Percentiles rank a stretch among this genome's conserved stretches.
Conservation (phyloP, 2,113 vertebrate species). For the Furnarius figulus region DNA sequence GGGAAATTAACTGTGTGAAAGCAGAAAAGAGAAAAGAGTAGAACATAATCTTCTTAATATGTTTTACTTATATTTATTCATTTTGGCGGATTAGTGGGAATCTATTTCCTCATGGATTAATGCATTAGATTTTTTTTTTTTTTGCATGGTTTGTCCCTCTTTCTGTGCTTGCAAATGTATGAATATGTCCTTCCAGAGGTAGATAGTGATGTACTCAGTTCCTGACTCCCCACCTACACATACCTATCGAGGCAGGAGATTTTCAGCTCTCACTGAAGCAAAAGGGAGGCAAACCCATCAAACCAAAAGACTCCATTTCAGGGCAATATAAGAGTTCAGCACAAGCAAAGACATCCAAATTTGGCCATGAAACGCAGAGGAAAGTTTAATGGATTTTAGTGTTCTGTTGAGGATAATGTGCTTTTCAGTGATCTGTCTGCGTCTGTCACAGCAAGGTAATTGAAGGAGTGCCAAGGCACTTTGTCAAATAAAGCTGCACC, state of each 20-base stretch:
- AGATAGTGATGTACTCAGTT: background rate
- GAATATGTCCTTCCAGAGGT: background rate
- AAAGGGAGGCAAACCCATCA: background rate
- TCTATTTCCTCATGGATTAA: background rate
- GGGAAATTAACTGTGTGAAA: slow-evolving; percentile 15
- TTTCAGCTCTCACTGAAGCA: background rate
- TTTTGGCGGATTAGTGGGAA: background rate
- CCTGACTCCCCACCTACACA: background rate
- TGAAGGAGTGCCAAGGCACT: slow-evolving; percentile 59
- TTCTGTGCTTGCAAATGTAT: background rate
- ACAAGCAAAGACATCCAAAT: background rate
- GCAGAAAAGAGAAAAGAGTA: background rate
- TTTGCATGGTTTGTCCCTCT: background rate
- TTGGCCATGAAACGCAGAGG: background rate
- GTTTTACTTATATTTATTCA: slow-evolving; percentile 8
- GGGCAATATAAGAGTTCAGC: background rate
- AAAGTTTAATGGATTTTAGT: slow-evolving; percentile 23
- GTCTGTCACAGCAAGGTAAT: slow-evolving; percentile 61
- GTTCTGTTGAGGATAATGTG: slow-evolving; percentile 27
- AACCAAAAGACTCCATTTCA: background rate
- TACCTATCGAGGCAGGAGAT: fast-evolving
- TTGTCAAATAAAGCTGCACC: slow-evolving; percentile 20
- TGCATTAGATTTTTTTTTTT: background rate
- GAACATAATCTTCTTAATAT: slow-evolving; percentile 6
- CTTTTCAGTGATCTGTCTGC: slow-evolving; percentile 46